Conservation (phyloP, 2,113 vertebrate species). For the Pygoscelis antarcticus region DNA sequence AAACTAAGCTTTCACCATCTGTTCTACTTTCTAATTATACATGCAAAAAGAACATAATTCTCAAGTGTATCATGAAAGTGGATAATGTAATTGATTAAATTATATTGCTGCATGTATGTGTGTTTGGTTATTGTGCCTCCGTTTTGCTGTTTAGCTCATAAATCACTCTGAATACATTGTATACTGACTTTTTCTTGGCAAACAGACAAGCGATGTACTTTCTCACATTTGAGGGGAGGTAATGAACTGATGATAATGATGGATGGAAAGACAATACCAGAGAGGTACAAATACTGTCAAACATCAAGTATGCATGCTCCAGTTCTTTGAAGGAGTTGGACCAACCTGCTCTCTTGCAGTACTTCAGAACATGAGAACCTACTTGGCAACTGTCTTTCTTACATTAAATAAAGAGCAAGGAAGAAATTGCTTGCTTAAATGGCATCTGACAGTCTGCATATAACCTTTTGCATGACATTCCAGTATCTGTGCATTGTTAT, state of each 20-base stretch:
- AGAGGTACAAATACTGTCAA: background rate
- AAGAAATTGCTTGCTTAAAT: background rate
- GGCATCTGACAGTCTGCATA: background rate
- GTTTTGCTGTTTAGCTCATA: slow-evolving; percentile 48
- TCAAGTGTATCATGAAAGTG: slow-evolving; percentile 35
- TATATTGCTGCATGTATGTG: background rate
- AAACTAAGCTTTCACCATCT: slow-evolving; percentile 57
- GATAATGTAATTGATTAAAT: slow-evolving; percentile 60
- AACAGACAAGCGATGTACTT: background rate
- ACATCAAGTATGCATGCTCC: background rate
- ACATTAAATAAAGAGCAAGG: background rate
- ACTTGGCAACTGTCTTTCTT: background rate
- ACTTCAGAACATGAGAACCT: background rate
- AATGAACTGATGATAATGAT: slow-evolving; percentile 6
- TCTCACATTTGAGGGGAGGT: background rate
- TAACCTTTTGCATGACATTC: background rate
- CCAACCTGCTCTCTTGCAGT: background rate
- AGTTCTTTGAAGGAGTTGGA: background rate
- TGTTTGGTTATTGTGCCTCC: slow-evolving; percentile 32
- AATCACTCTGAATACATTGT: slow-evolving; percentile 1
- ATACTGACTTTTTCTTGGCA: slow-evolving; percentile 39
- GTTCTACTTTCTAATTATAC: slow-evolving; percentile 59
- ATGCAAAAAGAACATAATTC: slow-evolving; percentile 52
- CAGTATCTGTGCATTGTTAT: background rate
- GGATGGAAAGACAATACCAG: background rate